A percentile compares a stretch with the other conserved stretches of the same genome.
Evolutionary conservation across 2,797 vertebrate genomes (phyloP).

Genomic region (Mus minutoides): DNA sequence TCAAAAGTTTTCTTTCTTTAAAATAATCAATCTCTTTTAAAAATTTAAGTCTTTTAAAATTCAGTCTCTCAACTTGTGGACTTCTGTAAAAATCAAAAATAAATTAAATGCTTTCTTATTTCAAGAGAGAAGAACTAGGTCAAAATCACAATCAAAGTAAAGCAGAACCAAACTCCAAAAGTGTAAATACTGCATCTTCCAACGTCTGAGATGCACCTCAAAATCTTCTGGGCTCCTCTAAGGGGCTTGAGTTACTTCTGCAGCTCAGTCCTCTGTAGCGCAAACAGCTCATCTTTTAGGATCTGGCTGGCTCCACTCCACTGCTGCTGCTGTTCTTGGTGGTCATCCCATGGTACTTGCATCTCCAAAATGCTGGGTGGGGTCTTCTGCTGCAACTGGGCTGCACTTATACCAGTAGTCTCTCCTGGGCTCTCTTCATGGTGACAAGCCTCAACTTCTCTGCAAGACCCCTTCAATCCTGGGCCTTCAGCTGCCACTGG

Average conservation of each 20-base stretch:
- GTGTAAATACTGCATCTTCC: not conserved
- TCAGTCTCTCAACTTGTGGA: not conserved
- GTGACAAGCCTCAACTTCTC: no score
- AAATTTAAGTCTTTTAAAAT: not conserved
- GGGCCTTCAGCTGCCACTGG: no score
- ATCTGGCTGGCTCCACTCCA: not conserved
- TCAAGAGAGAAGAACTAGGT: not conserved
- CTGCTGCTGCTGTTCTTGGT: not conserved
- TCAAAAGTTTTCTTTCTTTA: not conserved
- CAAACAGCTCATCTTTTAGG: not conserved
- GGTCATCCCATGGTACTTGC: not conserved
- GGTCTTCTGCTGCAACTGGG: not conserved
- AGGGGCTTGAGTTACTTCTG: not conserved
- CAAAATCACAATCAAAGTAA: not conserved
- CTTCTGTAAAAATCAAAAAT: not conserved
- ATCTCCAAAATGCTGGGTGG: not conserved
- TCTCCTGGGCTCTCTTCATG: no score
- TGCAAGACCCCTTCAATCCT: no score
- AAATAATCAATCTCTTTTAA: not conserved
- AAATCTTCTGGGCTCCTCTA: not conserved
- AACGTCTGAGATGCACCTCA: not conserved
- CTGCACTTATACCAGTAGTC: no score
- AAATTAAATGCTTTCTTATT: not conserved
- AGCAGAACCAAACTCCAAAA: not conserved
- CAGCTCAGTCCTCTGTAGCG: not conserved